phyloP scores from a whole-genome alignment of 2,113 vertebrate genomes.

The Microcebus ravelobensis region DNA sequence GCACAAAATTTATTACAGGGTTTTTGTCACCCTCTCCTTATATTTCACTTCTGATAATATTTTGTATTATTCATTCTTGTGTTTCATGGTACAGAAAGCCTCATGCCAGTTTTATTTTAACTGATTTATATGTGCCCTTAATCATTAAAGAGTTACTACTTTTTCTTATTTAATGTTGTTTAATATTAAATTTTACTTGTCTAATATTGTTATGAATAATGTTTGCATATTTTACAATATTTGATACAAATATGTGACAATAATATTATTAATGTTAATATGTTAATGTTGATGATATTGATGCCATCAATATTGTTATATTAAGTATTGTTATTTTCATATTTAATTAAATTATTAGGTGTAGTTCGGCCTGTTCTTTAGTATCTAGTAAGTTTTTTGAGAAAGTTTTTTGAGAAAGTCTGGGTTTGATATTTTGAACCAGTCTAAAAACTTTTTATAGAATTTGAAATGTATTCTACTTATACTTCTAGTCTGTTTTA shows the following conservation, averaged over 20 bases:
- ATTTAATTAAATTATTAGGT: neutral
- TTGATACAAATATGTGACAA: neutral
- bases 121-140: neutral
- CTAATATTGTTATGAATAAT: neutral
- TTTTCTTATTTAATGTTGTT: neutral
- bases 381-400: neutral
- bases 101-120: neutral
- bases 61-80: neutral
- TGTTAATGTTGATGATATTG: neutral
- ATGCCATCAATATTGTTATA: neutral
- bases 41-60: neutral
- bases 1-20: neutral
- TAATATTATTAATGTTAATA: neutral
- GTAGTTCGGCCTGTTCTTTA: neutral
- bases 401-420: neutral
- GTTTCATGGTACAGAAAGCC: neutral
- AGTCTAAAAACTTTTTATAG: constrained; percentile 35
- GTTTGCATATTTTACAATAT: neutral
- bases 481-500: neutral
- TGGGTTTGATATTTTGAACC: constrained; percentile 3
- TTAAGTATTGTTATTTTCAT: neutral
- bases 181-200: neutral
- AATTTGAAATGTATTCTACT: constrained; percentile 13
- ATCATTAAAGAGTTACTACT: neutral
- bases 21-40: neutral